Evolutionary conservation across 2,888 invertebrate species (phyloP), one percentile per base, ranked within the genome.

Genomic region (Holacanthella duospinosa): DNA sequence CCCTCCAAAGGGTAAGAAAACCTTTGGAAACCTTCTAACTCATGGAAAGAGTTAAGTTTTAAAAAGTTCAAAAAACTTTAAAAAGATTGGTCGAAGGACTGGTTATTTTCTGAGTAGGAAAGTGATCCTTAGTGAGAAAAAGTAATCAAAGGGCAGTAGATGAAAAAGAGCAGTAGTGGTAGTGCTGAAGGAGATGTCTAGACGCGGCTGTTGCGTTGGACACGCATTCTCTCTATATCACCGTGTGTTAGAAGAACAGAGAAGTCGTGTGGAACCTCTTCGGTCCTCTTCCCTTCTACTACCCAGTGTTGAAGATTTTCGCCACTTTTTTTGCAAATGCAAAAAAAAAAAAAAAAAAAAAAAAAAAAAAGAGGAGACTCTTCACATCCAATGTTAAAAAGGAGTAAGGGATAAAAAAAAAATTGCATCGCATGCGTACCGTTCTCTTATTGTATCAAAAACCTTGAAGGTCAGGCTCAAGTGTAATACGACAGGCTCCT

Each of bases 391-490:
- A n/a, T n/a, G n/a, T n/a, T n/a, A n/a, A n/a, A n/a, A n/a, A n/a
- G n/a, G n/a, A n/a, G n/a, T n/a, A n/a, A n/a, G n/a, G n/a, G n/a
- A n/a, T n/a, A n/a, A n/a, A n/a, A n/a, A 28, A 55, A 55, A 55
- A 55, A 55, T 55, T 55, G 55, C 55, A 55, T 55, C 55, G 55
- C 55, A 55, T 55, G 55, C 55, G 55, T 55, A 19, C 19, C 24
- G 21, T 48, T 48, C 19, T 9, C 48, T 21, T 48, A 48, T 48
- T 21, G 19, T 48, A 36, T 36, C 36, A 36, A 36, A 36, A 36
- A n/a, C 19, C n/a, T 9, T 21, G 19, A 48, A 48, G 48, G 48
- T 48, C 48, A 48, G 21, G 19, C 48, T 48, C 48, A 48, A 48
- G 48, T 48, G 48, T 9, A 48, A 21, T n/a, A 12, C 36, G 9